These are phyloP conservation scores for Seriola dumerili DNA, from an alignment of 2,113 vertebrate species.

Conservation along the genomic window DNA sequence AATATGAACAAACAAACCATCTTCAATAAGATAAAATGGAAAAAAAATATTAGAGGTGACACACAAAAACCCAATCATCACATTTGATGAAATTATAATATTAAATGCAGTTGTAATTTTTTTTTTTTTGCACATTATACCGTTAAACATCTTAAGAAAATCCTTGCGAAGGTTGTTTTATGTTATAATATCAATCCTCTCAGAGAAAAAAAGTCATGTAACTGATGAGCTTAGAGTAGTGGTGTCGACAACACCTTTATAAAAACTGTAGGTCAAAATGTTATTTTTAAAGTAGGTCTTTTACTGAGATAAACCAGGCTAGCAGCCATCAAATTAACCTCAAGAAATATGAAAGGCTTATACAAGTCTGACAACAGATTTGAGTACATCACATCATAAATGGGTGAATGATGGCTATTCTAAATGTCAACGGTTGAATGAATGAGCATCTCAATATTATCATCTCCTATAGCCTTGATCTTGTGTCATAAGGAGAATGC, in stretches of 20 bases:
- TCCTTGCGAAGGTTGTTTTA: not conserved
- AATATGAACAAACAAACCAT: not conserved
- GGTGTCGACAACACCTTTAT: not conserved
- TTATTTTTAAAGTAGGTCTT: not conserved
- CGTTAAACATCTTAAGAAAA: not conserved
- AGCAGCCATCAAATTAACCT: not conserved
- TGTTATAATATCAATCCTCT: not conserved
- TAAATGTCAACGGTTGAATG: slow-evolving; percentile 21
- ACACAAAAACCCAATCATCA: not conserved
- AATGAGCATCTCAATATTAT: slow-evolving; percentile 4
- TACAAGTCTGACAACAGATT: not conserved
- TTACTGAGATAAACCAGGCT: not conserved
- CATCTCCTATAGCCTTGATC: slow-evolving; percentile 7
- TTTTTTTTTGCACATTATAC: not conserved
- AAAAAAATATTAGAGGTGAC: not conserved
- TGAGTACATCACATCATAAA: slow-evolving; percentile 11
- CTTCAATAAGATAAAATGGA: not conserved
- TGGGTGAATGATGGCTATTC: not conserved
- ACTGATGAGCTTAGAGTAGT: not conserved
- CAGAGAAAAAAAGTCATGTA: not conserved
- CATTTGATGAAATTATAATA: not conserved
- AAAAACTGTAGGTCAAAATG: not conserved
- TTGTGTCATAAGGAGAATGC: not conserved
- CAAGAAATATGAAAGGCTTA: not conserved
- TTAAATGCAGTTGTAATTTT: not conserved